Conservation (phyloP, 1,140 invertebrate genomes). For the Ladona fulva region DNA sequence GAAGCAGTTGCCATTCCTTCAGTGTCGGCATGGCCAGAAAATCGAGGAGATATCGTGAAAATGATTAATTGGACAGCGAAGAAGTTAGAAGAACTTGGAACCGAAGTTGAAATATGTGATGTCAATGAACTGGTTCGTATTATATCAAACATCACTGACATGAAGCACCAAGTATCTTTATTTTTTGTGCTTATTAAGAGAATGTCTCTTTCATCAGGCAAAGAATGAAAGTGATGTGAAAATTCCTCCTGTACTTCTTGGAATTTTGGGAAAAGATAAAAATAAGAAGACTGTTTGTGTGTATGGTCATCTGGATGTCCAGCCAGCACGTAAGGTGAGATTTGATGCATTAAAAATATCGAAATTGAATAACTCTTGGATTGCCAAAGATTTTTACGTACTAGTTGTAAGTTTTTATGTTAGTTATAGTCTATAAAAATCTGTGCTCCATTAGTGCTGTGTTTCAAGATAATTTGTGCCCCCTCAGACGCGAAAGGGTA, state of each 20-base stretch:
- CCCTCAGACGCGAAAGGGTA: no score
- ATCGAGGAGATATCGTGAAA: conserved; percentile 57
- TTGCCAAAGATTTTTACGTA: no score
- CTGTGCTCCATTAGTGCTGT: no score
- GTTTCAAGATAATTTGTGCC: no score
- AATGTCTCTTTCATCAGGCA: conserved; percentile 42
- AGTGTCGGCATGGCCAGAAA: conserved; percentile 84
- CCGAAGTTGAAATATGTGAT: conserved; percentile 63
- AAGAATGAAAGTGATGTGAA: conserved; percentile 60
- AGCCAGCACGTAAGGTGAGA: conserved; percentile 67
- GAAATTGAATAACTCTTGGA: no score
- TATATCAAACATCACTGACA: neutral
- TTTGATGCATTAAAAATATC: no score
- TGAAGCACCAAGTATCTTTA: neutral
- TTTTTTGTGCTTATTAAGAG: neutral
- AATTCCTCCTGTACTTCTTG: conserved; percentile 85
- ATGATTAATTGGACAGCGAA: conserved; percentile 75
- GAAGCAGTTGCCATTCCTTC: conserved; percentile 91
- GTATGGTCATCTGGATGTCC: conserved; percentile 97
- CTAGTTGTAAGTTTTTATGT: no score
- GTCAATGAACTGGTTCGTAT: conserved; percentile 58
- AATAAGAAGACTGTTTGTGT: conserved; percentile 86
- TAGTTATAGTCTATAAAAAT: no score
- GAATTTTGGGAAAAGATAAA: conserved; percentile 69
- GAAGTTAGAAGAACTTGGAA: conserved; percentile 66